Evolutionary conservation across 64 coral and sea anemone genomes (phyloP).

Genomic region (Pocillopora damicornis): DNA sequence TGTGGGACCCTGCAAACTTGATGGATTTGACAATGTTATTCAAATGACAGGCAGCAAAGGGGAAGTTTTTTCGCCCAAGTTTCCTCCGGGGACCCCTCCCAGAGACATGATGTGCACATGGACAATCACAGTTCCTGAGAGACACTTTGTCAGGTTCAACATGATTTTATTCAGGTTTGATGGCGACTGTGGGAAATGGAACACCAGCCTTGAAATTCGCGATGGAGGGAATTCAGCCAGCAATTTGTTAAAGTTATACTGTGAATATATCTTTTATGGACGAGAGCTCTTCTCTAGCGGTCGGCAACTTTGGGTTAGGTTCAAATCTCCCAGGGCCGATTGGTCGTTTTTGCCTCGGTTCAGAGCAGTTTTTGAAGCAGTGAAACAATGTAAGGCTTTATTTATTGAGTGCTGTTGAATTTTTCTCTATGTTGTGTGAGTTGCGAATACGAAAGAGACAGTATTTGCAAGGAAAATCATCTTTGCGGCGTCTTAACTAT

Average conservation of each 20-base stretch:
- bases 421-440: no score
- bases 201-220: not conserved
- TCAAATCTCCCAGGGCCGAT: not conserved
- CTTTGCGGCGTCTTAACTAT: no score
- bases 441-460: no score
- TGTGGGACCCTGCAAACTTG: constrained; percentile 11
- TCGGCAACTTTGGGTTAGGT: constrained; percentile 45
- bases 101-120: constrained; percentile 42
- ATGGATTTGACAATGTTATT: not conserved
- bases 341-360: not conserved
- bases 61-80: constrained; percentile 32
- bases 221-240: constrained; percentile 21
- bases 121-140: constrained; percentile 33
- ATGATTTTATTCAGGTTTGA: not conserved
- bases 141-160: constrained; percentile 1
- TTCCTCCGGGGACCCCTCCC: not conserved
- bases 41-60: not conserved
- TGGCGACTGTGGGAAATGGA: not conserved
- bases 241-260: constrained; percentile 18
- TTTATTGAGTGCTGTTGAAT: not conserved
- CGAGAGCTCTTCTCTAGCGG: constrained; percentile 15
- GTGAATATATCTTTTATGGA: not conserved
- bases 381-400: constrained; percentile 3
- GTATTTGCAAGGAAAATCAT: no score
- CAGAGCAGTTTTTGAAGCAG: constrained; percentile 20